These are phyloP conservation scores for Strigamia transsilvanica DNA, from an alignment of 2,888 invertebrate genomes.

Conservation along the genomic window DNA sequence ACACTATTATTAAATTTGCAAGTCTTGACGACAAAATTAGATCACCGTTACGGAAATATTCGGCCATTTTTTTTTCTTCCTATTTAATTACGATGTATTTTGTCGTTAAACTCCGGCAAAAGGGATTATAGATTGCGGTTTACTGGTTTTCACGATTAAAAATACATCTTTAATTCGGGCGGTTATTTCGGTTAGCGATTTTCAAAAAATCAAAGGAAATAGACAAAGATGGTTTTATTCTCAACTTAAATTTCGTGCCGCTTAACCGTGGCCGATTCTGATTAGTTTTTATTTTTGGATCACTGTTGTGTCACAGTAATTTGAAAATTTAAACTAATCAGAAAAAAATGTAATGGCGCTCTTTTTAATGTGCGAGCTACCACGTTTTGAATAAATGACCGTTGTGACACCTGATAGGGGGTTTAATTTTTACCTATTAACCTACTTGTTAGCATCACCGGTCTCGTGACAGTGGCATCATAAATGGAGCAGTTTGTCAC, in stretches of 20 bases:
- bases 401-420: neutral
- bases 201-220: no score
- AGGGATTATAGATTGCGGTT: no score
- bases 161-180: no score
- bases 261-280: neutral
- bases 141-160: no score
- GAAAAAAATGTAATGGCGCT: neutral
- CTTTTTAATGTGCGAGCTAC: neutral
- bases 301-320: neutral
- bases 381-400: neutral
- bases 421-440: constrained; percentile 6
- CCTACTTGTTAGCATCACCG: neutral
- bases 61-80: no score
- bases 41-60: no score
- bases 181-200: no score
- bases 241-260: constrained; percentile 1
- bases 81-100: no score
- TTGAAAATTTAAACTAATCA: no score
- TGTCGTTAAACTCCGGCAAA: no score
- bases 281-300: neutral
- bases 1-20: no score
- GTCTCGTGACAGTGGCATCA: neutral
- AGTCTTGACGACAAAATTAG: no score
- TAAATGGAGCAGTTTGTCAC: neutral
- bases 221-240: neutral